Conservation (phyloP, 2,888 invertebrate genomes). For the Venusia cambrica region DNA sequence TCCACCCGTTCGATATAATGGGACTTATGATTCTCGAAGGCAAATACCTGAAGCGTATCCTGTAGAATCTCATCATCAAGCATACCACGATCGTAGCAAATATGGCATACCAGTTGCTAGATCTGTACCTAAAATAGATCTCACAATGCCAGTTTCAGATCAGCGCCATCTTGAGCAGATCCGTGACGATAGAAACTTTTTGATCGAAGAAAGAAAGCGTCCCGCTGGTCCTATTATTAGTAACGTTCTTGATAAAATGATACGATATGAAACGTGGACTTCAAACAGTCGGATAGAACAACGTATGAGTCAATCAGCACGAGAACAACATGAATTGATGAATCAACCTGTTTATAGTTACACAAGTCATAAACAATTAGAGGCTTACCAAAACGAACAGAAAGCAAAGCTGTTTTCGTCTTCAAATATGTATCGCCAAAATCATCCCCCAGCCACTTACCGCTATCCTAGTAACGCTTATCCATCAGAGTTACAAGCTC, state of each 20-base stretch:
- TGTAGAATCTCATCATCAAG: conserved; percentile 59
- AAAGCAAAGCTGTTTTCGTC: conserved; percentile 41
- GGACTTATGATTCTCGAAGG: conserved; percentile 53
- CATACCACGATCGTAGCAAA: conserved; percentile 59
- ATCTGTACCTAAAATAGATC: conserved; percentile 72
- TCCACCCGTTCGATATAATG: conserved; percentile 56
- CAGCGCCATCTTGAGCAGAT: conserved; percentile 59
- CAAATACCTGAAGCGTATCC: conserved; percentile 52
- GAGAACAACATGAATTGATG: conserved; percentile 69
- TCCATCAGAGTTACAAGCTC: conserved; percentile 46
- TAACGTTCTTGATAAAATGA: conserved; percentile 76
- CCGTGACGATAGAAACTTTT: conserved; percentile 64
- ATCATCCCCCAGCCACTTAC: conserved; percentile 46
- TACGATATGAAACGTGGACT: conserved; percentile 71
- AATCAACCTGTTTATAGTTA: conserved; percentile 71
- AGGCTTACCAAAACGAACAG: conserved; percentile 67
- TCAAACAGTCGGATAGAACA: conserved; percentile 70
- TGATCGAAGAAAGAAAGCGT: conserved; percentile 71
- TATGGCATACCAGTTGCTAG: conserved; percentile 47
- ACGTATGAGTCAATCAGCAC: conserved; percentile 54
- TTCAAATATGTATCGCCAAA: conserved; percentile 51
- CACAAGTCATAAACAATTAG: conserved; percentile 66
- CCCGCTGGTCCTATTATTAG: conserved; percentile 60
- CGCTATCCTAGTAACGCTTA: conserved; percentile 53
- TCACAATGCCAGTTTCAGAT: conserved; percentile 57